Base-by-base conservation (phyloP, 2,888 invertebrate species). In the Coecobrya sp. region DNA sequence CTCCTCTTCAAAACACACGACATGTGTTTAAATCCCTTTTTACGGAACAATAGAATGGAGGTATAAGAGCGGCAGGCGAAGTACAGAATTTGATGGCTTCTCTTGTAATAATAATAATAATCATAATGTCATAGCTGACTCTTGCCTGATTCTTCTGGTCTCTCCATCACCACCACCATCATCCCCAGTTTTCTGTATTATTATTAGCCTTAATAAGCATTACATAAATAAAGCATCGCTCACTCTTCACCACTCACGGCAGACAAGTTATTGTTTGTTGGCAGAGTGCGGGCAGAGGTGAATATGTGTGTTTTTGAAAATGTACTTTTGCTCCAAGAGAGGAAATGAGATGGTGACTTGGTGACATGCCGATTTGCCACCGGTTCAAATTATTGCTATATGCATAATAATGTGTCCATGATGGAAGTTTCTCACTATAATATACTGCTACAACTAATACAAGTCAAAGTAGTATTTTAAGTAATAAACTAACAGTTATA, bases 141-240 rank as follows among this genome's bases (percentile, higher is more conserved):
- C 62, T 86, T 22, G 16, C 65, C 36, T 62, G 36, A 59, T 62
- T 62, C 22, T 62, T 42, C 84, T 52, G n/a, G 73, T 89, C 89
- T 84, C 55, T 76, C 16, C 25, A 25, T 22, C 62, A 13, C 19
- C 59, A 22, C 22, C 36, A 42, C 10, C 45, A 73, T 73, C 73
- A 45, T 45, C 45, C 27, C 13, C 30, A 55, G 49, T 55, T 52
- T 52, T 84, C 52, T 65, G n/a, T 89, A 84, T 89, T 89, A 89
- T 89, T 89, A 89, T 85, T 89, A 89, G 84, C 84, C 25, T 55
- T 85, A 89, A 89, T 89, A 89, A 89, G 59, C 59, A 45, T 42
- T 62, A 45, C 70, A 82, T 65, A 73, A n/a, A 52, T n/a, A 22
- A 73, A 73, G 42, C 73, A 42, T 73, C 68, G 19, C 59, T 59